Conservation (phyloP, 2,888 invertebrate species). For the Agriopis leucophaearia region DNA sequence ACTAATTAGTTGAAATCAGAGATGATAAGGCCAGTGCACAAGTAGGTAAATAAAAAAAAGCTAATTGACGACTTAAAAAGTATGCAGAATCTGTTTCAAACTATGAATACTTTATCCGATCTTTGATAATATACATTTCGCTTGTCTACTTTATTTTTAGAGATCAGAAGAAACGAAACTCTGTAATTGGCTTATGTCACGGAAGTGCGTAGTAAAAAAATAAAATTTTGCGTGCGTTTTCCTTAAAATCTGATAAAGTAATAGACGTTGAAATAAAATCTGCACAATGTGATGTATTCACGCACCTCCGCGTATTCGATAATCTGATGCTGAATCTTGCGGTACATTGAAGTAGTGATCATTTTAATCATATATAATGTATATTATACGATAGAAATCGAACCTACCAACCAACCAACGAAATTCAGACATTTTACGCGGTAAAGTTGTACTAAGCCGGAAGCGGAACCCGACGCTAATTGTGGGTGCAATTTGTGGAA, state of each 20-base stretch:
- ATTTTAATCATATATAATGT: no score
- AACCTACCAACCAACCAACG: no score
- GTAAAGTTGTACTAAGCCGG: no score
- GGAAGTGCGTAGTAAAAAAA: slow-evolving; percentile 21
- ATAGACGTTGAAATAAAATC: slow-evolving; percentile 24
- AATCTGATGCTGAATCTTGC: neutral
- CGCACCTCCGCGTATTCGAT: slow-evolving; percentile 18
- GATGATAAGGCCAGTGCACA: slow-evolving; percentile 5
- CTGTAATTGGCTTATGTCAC: slow-evolving; percentile 30
- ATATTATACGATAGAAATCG: no score
- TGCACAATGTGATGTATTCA: slow-evolving; percentile 26
- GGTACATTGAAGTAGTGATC: no score
- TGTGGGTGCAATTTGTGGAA: no score
- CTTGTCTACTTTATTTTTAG: slow-evolving; percentile 4
- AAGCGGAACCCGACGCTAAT: no score
- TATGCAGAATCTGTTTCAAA: slow-evolving; percentile 1
- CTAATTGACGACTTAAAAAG: slow-evolving; percentile 4
- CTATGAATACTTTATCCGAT: neutral
- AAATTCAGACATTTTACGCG: no score
- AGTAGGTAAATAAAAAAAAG: slow-evolving; percentile 15
- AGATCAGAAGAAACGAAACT: slow-evolving; percentile 25
- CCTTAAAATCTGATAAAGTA: slow-evolving; percentile 20
- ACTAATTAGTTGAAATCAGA: neutral
- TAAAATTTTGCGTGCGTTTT: slow-evolving; percentile 26
- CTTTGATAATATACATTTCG: no score